Conservation (phyloP, 37 sponge, comb jelly and placozoan species). For the Theonella swinhoei region DNA sequence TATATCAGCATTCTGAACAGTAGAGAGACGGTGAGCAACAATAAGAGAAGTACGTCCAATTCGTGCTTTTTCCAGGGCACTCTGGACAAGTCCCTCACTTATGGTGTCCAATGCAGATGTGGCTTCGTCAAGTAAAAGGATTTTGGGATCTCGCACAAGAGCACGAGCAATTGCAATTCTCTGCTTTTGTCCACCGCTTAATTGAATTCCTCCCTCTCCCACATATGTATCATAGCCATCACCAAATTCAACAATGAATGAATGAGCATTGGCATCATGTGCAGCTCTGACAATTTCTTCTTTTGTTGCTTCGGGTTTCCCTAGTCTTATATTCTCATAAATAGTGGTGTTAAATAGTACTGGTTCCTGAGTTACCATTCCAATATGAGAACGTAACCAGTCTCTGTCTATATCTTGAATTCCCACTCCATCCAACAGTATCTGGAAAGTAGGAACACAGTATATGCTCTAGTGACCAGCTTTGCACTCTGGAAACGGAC, state of each 20-base stretch:
- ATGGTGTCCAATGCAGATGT: constrained; percentile 31
- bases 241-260: neutral
- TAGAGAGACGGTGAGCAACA: neutral
- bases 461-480: too few relatives aligned
- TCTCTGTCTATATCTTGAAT: neutral
- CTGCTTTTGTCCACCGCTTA: constrained; percentile 49
- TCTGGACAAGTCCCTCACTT: neutral
- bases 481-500: too few relatives aligned
- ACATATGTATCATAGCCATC: neutral
- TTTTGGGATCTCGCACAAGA: constrained; percentile 42
- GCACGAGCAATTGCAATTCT: constrained; percentile 52
- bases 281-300: neutral
- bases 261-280: neutral
- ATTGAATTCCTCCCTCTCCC: neutral
- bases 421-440: neutral
- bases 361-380: neutral
- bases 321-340: neutral
- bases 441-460: too few relatives aligned
- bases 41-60: neutral
- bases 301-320: neutral
- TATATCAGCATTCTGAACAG: neutral
- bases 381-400: neutral
- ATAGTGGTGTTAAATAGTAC: neutral
- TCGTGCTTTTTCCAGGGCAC: neutral
- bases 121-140: constrained; percentile 60